These are phyloP conservation scores for Mythimna vitellina DNA, from an alignment of 2,888 invertebrate species.

Conservation along the genomic window DNA sequence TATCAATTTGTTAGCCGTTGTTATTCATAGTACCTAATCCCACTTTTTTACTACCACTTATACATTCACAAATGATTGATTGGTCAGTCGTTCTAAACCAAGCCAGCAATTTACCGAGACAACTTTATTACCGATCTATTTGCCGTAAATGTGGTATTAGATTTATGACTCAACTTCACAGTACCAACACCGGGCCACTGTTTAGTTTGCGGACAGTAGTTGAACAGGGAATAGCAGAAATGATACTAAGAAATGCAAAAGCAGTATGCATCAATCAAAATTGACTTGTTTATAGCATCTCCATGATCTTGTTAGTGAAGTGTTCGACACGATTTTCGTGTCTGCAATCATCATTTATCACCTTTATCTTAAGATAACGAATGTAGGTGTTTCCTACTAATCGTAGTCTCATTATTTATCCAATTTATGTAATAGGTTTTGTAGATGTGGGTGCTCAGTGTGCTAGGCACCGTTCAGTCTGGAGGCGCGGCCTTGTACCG, in stretches of 20 bases:
- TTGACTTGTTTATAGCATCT: constrained; percentile 37
- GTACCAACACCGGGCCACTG: constrained; percentile 32
- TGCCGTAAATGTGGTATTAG: constrained; percentile 74
- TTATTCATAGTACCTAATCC: constrained; percentile 54
- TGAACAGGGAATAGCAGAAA: constrained; percentile 23
- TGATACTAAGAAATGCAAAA: constrained; percentile 31
- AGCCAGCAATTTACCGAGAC: constrained; percentile 70
- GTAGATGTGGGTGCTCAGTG: constrained; percentile 45
- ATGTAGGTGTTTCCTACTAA: constrained; percentile 51
- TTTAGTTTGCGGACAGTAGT: constrained; percentile 42
- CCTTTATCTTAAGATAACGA: constrained; percentile 20
- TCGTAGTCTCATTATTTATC: constrained; percentile 51
- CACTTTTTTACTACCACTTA: constrained; percentile 57
- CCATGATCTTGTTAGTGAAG: constrained; percentile 37
- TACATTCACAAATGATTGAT: constrained; percentile 71
- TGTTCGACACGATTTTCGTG: constrained; percentile 33
- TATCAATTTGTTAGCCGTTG: constrained; percentile 57
- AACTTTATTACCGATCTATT: constrained; percentile 77
- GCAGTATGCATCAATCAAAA: constrained; percentile 38
- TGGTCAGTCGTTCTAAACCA: constrained; percentile 64
- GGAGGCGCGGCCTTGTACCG: constrained; percentile 62
- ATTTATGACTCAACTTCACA: constrained; percentile 71
- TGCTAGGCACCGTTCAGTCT: constrained; percentile 71
- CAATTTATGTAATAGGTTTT: constrained; percentile 55
- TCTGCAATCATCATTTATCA: constrained; percentile 42